A percentile compares a stretch with the other conserved stretches of the same genome.
phyloP scores from a whole-genome alignment of 1,140 invertebrate genomes.

The Dufourea novaeangliae region DNA sequence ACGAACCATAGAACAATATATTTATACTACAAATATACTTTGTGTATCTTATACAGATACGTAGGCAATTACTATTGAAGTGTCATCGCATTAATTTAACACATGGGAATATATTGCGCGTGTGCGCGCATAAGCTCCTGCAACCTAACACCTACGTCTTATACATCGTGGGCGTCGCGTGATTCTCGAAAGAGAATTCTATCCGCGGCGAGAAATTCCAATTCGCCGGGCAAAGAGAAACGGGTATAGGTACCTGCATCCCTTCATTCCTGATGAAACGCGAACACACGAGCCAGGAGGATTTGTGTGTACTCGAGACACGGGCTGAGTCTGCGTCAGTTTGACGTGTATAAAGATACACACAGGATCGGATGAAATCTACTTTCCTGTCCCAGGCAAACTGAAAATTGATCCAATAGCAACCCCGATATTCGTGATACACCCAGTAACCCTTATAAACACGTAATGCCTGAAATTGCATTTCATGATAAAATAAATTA shows the following conservation, averaged over 20 bases:
- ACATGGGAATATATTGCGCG: background rate
- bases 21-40: background rate
- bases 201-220: slow-evolving; percentile 70
- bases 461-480: slow-evolving; percentile 35
- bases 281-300: slow-evolving; percentile 32
- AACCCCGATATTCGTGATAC: slow-evolving; percentile 1
- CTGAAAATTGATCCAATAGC: slow-evolving; percentile 63
- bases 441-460: slow-evolving; percentile 37
- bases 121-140: slow-evolving; percentile 40
- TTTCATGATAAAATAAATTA: slow-evolving; percentile 44
- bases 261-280: slow-evolving; percentile 47
- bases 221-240: slow-evolving; percentile 66
- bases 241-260: slow-evolving; percentile 57
- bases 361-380: slow-evolving; percentile 65
- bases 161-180: slow-evolving; percentile 56
- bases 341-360: slow-evolving; percentile 60
- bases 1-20: background rate
- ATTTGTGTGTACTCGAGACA: background rate
- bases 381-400: slow-evolving; percentile 57
- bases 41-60: too few species aligned
- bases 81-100: slow-evolving; percentile 26
- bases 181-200: slow-evolving; percentile 68
- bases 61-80: slow-evolving; percentile 21
- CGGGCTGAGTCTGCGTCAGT: slow-evolving; percentile 17
- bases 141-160: slow-evolving; percentile 57